phyloP scores from a whole-genome alignment of 2,888 invertebrate genomes.

The Heliconius ethilla region DNA sequence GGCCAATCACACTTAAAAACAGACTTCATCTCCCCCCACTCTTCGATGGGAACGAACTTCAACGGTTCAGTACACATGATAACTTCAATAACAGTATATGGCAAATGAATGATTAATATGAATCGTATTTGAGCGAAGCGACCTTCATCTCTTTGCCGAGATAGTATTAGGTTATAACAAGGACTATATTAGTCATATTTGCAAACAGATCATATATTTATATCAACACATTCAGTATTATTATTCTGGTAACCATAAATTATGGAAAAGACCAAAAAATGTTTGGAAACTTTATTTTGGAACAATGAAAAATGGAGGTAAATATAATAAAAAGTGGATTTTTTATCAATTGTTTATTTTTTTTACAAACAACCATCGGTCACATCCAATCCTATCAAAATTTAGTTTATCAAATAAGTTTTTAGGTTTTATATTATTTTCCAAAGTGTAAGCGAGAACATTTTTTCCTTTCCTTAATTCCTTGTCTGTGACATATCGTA shows the following conservation, averaged over 20 bases:
- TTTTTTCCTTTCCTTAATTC: constrained; percentile 46
- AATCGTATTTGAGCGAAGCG: constrained; percentile 2
- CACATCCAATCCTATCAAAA: constrained; percentile 45
- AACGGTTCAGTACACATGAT: constrained; percentile 47
- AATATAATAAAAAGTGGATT: neutral
- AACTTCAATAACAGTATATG: neutral
- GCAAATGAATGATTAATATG: neutral
- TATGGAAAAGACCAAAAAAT: neutral
- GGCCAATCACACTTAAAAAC: constrained; percentile 57
- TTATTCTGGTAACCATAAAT: neutral
- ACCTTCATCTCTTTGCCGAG: neutral
- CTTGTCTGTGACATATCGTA: constrained; percentile 53
- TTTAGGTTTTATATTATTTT: constrained; percentile 47
- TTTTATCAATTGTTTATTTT: constrained; percentile 4
- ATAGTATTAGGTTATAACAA: too few relatives aligned
- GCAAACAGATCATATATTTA: neutral
- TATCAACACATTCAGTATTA: neutral
- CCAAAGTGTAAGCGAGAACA: constrained; percentile 48
- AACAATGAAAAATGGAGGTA: neutral
- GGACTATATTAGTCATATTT: constrained; percentile 9
- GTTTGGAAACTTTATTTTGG: neutral
- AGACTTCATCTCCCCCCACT: constrained; percentile 55
- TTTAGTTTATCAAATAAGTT: constrained; percentile 49
- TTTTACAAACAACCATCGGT: constrained; percentile 45
- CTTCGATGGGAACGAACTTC: constrained; percentile 49